phyloP scores from a whole-genome alignment of 1,140 invertebrate genomes.

The Drosophila punjabiensis region DNA sequence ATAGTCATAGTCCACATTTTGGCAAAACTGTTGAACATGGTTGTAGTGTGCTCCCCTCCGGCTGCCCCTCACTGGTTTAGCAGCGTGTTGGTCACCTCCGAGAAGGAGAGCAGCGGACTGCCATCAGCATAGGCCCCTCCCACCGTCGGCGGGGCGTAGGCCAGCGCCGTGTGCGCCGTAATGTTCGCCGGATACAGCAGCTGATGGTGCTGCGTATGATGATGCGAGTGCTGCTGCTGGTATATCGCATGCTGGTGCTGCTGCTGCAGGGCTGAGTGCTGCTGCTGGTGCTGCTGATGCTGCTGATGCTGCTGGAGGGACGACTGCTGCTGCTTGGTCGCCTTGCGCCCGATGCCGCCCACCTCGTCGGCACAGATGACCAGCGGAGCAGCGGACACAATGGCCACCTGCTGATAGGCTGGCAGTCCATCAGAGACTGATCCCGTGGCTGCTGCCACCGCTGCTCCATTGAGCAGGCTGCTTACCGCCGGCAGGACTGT shows the following conservation, averaged over 20 bases:
- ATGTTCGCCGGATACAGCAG: constrained; percentile 84
- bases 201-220: constrained; percentile 85
- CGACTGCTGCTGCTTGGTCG: constrained; percentile 57
- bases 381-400: constrained; percentile 66
- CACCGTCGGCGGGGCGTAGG: constrained; percentile 72
- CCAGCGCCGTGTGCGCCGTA: constrained; percentile 86
- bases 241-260: constrained; percentile 55
- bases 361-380: constrained; percentile 65
- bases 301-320: constrained; percentile 48
- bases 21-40: constrained; percentile 80
- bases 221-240: constrained; percentile 66
- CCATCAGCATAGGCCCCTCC: constrained; percentile 88
- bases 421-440: constrained; percentile 18
- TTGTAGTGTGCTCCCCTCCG: constrained; percentile 28
- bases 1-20: constrained; percentile 85
- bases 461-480: constrained; percentile 57
- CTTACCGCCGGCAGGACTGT: constrained; percentile 62
- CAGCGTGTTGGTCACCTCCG: constrained; percentile 93
- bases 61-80: constrained; percentile 88
- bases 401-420: constrained; percentile 74
- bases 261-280: constrained; percentile 38
- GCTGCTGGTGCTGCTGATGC: constrained; percentile 53
- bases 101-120: constrained; percentile 93
- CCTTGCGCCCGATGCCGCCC: constrained; percentile 45
- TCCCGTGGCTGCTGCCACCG: constrained; percentile 9